phyloP scores from a whole-genome alignment of 2,113 vertebrate genomes.

The Silurus glanis region DNA sequence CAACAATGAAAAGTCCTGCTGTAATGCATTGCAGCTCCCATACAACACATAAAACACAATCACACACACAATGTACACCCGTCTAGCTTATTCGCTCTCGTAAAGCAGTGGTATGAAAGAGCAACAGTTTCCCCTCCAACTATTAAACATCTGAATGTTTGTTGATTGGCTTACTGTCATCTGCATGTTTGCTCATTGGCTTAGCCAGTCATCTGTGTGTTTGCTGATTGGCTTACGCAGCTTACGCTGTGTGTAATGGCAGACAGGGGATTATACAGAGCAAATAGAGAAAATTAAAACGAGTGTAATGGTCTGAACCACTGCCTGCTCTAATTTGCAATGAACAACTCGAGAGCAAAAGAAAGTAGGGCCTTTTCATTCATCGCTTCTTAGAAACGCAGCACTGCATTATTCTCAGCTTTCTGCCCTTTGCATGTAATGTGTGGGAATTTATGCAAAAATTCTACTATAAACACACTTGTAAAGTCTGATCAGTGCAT shows the following conservation, averaged over 20 bases:
- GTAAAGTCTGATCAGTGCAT: slow-evolving; percentile 4
- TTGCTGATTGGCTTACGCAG: slow-evolving; percentile 42
- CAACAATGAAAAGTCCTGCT: slow-evolving; percentile 14
- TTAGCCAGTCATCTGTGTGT: slow-evolving; percentile 46
- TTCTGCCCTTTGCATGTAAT: not conserved
- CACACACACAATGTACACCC: not conserved
- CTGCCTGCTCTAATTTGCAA: slow-evolving; percentile 5
- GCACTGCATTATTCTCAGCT: not conserved
- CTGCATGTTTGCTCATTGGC: slow-evolving; percentile 45
- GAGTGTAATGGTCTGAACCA: slow-evolving; percentile 20
- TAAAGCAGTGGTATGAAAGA: slow-evolving; percentile 33
- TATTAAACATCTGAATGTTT: slow-evolving; percentile 41
- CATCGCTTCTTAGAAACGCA: not conserved
- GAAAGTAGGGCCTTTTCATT: not conserved
- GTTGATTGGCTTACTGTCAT: slow-evolving; percentile 45
- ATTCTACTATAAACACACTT: slow-evolving; percentile 5
- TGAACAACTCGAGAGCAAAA: not conserved
- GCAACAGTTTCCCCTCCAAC: slow-evolving; percentile 42
- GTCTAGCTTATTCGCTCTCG: not conserved
- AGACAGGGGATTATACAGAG: slow-evolving; percentile 40
- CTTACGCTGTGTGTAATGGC: slow-evolving; percentile 35
- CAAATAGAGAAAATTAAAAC: slow-evolving; percentile 42
- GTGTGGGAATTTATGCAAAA: not conserved
- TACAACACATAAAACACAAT: not conserved
- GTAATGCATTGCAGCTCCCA: slow-evolving; percentile 14